Base-by-base conservation (phyloP, 2,113 vertebrate species). In the Pterocles burchelli region DNA sequence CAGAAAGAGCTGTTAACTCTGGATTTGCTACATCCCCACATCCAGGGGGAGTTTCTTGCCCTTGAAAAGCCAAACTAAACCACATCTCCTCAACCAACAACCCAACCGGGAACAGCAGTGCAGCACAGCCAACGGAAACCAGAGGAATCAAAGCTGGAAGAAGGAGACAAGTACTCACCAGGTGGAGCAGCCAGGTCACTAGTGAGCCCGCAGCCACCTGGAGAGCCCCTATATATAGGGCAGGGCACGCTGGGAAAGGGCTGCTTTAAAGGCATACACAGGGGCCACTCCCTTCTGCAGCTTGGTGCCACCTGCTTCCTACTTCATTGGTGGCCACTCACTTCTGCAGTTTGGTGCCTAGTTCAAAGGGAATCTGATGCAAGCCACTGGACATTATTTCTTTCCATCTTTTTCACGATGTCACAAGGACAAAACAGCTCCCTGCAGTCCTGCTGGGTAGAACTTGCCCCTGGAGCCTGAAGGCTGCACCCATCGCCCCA, bases 161-260 rank as follows among this genome's bases (percentile, higher is more conserved):
- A 29, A 70, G 13, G 13, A 52, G 10, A 2, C 4, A 36, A 13
- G 8, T 48, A 85, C 52, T 91, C 26, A 63, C 70, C 9, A 6
- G 0, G 2, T 3, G 0, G 0, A 7, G 0, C 25, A 76, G 5
- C 28, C 52, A 88, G 19, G 2, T 54, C 8, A 2, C 18, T 8
- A 2, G 19, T 26, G n/a, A 63, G 5, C 9, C 71, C 41, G 2
- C 6, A 17, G 21, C 9, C 5, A 5, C 46, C 51, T 41, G 5
- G 5, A 57, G 21, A 26, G 45, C 45, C 33, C 38, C 51, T 58
- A 7, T 71, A 31, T 55, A 59, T 71, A 59, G 52, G 48, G 24
- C 48, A 61, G 33, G 36, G 61, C 57, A 81, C 41, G 24, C 61
- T 68, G 1, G 80, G 87, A 88, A 49, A 21, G 26, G 8, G 52